Evolutionary conservation across 2,113 vertebrate genomes (phyloP).

Genomic region (Manacus vitellinus): DNA sequence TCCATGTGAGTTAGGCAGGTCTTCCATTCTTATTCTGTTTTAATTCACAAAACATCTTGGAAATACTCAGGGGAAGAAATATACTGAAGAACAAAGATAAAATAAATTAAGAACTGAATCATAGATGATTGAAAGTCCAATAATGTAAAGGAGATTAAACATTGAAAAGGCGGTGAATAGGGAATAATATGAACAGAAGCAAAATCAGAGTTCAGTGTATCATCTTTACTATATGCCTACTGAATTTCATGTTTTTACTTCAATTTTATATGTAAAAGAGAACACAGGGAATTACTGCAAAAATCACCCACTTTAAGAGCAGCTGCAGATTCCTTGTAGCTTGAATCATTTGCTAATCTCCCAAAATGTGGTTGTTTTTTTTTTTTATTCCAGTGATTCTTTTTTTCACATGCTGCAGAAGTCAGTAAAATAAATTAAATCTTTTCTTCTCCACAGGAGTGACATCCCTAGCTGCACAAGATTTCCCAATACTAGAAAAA

Average conservation of each 20-base stretch:
- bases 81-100: neutral
- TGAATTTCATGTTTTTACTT: conserved; percentile 8
- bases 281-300: neutral
- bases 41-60: neutral
- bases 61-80: neutral
- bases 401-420: neutral
- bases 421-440: neutral
- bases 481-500: neutral
- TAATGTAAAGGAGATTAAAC: conserved; percentile 25
- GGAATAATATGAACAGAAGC: neutral
- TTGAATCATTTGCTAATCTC: conserved; percentile 34
- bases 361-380: neutral
- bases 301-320: neutral
- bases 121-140: neutral
- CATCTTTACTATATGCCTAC: neutral
- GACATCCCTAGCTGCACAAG: neutral
- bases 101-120: neutral
- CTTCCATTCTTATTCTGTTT: neutral
- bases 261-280: neutral
- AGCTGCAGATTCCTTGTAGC: neutral
- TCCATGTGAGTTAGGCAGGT: neutral
- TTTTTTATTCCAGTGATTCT: neutral
- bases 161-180: neutral
- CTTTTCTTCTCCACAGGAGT: neutral
- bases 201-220: neutral